Conservation (phyloP, 2,888 invertebrate genomes). For the Andrena haemorrhoa region DNA sequence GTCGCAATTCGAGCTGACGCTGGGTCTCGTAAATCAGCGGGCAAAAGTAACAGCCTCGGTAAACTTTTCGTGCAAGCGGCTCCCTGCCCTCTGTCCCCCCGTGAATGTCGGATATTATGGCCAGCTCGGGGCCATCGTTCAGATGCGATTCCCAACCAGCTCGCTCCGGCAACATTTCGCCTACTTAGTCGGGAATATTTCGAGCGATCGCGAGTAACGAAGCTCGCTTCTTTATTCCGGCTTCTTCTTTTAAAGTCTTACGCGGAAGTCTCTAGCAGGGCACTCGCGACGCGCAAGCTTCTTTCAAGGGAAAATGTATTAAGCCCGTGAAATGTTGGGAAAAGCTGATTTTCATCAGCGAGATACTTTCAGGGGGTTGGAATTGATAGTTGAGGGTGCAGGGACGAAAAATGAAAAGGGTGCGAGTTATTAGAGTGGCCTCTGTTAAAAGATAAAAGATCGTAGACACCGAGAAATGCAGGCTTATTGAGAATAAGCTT, state of each 20-base stretch:
- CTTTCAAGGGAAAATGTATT: no score
- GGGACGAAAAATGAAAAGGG: no score
- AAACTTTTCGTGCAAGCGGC: background rate
- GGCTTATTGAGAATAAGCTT: background rate
- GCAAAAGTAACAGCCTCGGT: conserved; percentile 11
- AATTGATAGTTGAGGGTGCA: no score
- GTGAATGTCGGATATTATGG: conserved; percentile 14
- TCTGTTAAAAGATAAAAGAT: no score
- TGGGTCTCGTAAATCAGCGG: conserved; percentile 37
- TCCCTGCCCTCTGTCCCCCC: conserved; percentile 6
- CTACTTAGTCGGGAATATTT: no score
- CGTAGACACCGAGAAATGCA: no score
- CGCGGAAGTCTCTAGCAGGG: no score
- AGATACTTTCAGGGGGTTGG: no score
- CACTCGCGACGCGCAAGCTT: no score
- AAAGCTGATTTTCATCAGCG: no score
- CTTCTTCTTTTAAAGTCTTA: background rate
- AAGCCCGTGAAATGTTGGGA: no score
- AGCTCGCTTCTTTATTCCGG: background rate
- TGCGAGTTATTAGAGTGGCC: no score
- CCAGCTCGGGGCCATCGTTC: background rate
- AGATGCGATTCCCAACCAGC: conserved; percentile 3
- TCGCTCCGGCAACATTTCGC: background rate
- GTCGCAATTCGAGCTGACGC: conserved; percentile 38
- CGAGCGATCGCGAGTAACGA: background rate